Conservation (phyloP, 2,113 vertebrate species). For the Saguinus imperator region DNA sequence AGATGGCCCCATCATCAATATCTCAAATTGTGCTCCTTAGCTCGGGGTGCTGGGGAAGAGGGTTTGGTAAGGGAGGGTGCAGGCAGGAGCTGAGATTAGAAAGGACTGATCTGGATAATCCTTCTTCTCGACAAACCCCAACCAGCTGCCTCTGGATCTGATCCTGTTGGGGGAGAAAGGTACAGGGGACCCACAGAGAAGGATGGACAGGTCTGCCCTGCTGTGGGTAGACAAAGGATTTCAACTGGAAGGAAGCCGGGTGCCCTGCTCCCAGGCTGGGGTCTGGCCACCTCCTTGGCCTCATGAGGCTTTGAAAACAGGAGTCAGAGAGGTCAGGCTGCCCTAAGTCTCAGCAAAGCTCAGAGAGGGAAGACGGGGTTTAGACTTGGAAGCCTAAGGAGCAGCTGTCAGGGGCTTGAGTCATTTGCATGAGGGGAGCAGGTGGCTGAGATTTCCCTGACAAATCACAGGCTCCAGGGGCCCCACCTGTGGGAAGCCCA, state of each 20-base stretch:
- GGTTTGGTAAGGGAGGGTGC: not conserved
- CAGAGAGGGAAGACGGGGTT: not conserved
- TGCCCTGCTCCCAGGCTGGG: not conserved
- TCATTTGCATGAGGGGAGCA: constrained; percentile 69
- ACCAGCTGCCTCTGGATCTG: constrained; percentile 68
- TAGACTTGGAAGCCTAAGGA: constrained; percentile 3
- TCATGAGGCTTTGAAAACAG: not conserved
- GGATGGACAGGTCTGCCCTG: not conserved
- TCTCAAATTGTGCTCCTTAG: not conserved
- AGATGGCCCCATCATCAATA: not conserved
- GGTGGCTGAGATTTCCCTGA: constrained; percentile 75
- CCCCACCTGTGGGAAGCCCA: not conserved
- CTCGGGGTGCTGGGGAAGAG: not conserved
- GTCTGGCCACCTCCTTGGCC: not conserved
- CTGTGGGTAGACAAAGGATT: not conserved
- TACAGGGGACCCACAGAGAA: not conserved
- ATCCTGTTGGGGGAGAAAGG: not conserved
- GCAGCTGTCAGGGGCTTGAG: constrained; percentile 42
- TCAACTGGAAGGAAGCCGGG: not conserved
- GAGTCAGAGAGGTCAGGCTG: not conserved
- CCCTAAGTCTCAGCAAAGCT: not conserved
- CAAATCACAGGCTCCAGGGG: constrained; percentile 51
- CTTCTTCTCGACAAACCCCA: constrained; percentile 56
- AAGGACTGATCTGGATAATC: constrained; percentile 77
- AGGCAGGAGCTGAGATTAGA: constrained; percentile 70